Percentiles rank a stretch among this genome's conserved stretches.
Conservation (phyloP, 2,113 vertebrate genomes). For the Caretta caretta region DNA sequence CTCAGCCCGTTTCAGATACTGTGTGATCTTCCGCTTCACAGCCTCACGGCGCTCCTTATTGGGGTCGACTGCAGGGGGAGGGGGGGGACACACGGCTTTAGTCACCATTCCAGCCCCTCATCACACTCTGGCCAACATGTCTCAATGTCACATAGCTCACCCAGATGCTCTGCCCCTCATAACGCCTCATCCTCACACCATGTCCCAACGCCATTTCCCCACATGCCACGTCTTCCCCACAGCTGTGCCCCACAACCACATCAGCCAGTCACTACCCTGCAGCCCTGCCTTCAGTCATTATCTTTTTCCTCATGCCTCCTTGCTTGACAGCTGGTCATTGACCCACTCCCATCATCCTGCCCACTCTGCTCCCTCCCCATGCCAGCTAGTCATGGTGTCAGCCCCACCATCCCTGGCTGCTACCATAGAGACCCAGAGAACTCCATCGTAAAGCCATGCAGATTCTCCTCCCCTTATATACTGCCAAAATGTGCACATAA, state of each 20-base stretch:
- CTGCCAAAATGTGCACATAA: not conserved
- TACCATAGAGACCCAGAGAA: not conserved
- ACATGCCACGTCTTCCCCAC: not conserved
- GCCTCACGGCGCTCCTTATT: slow-evolving; percentile 95
- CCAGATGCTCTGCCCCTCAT: not conserved
- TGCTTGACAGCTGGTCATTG: not conserved
- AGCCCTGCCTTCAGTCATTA: not conserved
- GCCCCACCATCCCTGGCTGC: not conserved
- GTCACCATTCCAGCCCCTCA: not conserved
- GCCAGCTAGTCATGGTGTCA: not conserved
- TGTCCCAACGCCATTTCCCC: no score
- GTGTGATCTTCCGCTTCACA: slow-evolving; percentile 95
- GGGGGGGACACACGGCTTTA: accelerated
- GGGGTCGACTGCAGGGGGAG: slow-evolving; percentile 86
- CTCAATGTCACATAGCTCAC: not conserved
- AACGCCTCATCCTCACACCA: not conserved
- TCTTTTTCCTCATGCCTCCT: not conserved
- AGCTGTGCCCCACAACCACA: not conserved
- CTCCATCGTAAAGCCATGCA: not conserved
- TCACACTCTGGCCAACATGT: not conserved
- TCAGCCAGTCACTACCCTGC: not conserved
- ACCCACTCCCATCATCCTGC: not conserved
- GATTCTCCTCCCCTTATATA: no score
- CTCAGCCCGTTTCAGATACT: slow-evolving; percentile 95
- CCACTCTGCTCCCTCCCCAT: not conserved